phyloP scores from a whole-genome alignment of 2,888 invertebrate species.

The Polyommatus iphigenia region DNA sequence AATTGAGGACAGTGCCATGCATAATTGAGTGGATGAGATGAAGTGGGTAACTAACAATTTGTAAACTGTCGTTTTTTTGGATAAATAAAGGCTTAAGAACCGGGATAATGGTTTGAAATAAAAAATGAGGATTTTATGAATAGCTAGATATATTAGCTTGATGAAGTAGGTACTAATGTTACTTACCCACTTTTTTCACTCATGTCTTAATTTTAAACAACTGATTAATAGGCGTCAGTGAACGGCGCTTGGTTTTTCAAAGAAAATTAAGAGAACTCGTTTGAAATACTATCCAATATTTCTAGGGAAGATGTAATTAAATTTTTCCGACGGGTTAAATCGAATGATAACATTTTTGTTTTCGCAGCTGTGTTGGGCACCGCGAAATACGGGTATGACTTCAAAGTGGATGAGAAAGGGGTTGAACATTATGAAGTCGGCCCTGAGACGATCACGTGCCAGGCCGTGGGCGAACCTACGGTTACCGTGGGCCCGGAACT shows the following conservation, averaged over 20 bases:
- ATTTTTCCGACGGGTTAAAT: slow-evolving; percentile 18
- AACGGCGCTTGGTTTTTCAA: background rate
- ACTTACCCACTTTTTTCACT: no score
- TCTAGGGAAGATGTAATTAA: background rate
- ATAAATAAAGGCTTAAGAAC: no score
- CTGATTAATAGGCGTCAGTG: no score
- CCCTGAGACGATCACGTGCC: slow-evolving; percentile 59
- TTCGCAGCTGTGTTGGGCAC: slow-evolving; percentile 54
- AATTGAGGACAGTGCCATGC: no score
- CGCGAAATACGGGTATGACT: slow-evolving; percentile 56
- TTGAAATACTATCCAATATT: background rate
- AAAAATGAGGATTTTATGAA: no score
- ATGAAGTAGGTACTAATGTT: no score
- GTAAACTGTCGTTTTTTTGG: no score
- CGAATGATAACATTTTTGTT: slow-evolving; percentile 9
- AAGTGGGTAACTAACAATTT: no score
- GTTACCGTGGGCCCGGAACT: slow-evolving; percentile 48
- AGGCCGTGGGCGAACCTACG: slow-evolving; percentile 50
- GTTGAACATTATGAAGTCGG: slow-evolving; percentile 60
- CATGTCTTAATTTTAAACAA: no score
- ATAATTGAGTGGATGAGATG: no score
- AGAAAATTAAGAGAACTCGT: background rate
- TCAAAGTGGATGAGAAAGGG: slow-evolving; percentile 51
- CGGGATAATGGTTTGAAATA: no score
- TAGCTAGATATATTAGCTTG: no score